Evolutionary conservation across 2,113 vertebrate species (phyloP), one percentile per base, ranked within the genome.

Genomic region (Eulacestoma nigropectus): DNA sequence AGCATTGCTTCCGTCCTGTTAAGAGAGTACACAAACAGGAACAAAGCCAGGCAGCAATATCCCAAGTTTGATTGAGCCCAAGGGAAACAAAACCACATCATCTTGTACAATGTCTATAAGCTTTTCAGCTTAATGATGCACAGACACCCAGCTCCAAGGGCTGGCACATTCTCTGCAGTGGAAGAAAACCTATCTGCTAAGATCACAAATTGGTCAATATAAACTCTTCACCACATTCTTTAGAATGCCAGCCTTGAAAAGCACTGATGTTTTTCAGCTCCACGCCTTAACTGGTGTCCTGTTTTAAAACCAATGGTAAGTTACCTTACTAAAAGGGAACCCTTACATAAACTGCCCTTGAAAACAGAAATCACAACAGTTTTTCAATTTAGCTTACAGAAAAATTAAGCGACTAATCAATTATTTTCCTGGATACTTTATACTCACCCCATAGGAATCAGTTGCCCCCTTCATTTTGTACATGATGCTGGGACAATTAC

Each of bases 251-350:
- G 52, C 56, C 62, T 68, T 68, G 25, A 78, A 47, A 90, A 91
- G 7, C 0, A 0, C 27, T 19, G 11, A 17, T 20, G 7, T 5
- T 83, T 30, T 77, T 74, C 44, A 68, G 44, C 30, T 84, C 56
- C 44, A 47, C 0, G 0, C 37, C 26, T 11, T 20, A 77, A 90
- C 2, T 57, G 8, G 10, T 13, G 9, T 26, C 32, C 59, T 87
- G 10, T 23, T 87, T 64, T 29, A 87, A 90, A 74, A 64, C 1
- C 22, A 50, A 15, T 20, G 6, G 7, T 21, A 89, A 81, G 14
- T 19, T 72, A 70, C 6, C 19, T 74, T 35, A 47, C 9, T 14
- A 32, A 49, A 68, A 84, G 15, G 37, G 21, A 86, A 25, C 25
- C 17, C 39, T 86, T 64, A 33, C 6, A 50, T 15, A 72, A 70